Percentiles rank a stretch among this genome's conserved stretches.
Conservation (phyloP, 2,888 invertebrate genomes). For the Hemaris fuciformis region DNA sequence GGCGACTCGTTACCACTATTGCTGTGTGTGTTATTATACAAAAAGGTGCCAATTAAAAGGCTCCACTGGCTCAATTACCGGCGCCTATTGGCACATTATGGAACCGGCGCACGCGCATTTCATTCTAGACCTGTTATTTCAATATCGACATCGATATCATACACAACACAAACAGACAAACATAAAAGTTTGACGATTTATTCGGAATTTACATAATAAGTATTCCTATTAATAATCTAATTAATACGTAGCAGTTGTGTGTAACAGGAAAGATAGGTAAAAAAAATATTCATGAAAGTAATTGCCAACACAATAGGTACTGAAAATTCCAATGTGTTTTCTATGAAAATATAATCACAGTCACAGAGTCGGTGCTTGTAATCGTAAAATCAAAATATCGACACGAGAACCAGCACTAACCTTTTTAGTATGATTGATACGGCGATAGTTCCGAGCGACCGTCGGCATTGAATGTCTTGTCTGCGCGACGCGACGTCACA, state of each 20-base stretch:
- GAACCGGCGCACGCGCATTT: conserved; percentile 34
- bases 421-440: conserved; percentile 39
- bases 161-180: not conserved
- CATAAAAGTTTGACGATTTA: not conserved
- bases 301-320: too few species aligned
- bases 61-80: conserved; percentile 57
- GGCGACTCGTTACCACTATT: conserved; percentile 36
- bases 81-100: conserved; percentile 50
- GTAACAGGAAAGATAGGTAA: too few species aligned
- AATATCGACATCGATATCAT: not conserved
- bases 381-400: not conserved
- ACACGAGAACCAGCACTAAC: conserved; percentile 6
- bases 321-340: too few species aligned
- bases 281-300: too few species aligned
- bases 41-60: conserved; percentile 65
- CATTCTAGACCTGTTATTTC: not conserved
- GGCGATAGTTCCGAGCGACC: conserved; percentile 33
- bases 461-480: conserved; percentile 21
- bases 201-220: too few species aligned
- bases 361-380: too few species aligned
- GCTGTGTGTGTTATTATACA: conserved; percentile 55
- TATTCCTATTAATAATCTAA: too few species aligned
- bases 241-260: too few species aligned
- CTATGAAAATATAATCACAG: too few species aligned
- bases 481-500: conserved; percentile 3